Base-by-base conservation (phyloP, 2,113 vertebrate species). In the Tupaia chinensis region DNA sequence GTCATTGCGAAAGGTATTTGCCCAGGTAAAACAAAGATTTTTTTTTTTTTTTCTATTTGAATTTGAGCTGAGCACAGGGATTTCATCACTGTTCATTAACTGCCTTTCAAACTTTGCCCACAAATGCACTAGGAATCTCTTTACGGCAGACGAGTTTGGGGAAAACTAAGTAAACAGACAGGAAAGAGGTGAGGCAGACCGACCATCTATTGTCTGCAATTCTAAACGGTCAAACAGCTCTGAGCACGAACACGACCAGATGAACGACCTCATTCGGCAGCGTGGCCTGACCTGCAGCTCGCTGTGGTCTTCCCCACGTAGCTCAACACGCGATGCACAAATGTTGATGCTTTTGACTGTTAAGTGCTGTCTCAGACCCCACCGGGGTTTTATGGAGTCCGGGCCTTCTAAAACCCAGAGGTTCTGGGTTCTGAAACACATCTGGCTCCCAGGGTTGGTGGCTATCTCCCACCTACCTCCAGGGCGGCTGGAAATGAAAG, bases 81-180 rank as follows among this genome's bases (percentile, higher is more conserved):
- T 97, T 94, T 98, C 93, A 85, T 89, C 87, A 44, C 54, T 56
- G 10, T 94, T 97, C 79, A 92, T 88, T 96, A 95, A 86, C 79
- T 60, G 76, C 56, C 88, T 94, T 91, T 95, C 88, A 93, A 94
- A 86, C 53, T 87, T 88, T 77, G 89, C 63, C 82, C 76, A n/a
- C 73, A 72, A 82, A 65, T 9, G 22, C n/a, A 61, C 14, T 54
- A n/a, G 66, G 88, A 92, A 72, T 93, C 87, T 95, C 87, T 93
- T 78, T 58, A 15, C 0, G 19, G 77, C 34, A 22, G 60, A 72
- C 65, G 44, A 61, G 19, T 65, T 93, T 88, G 60, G 90, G 68
- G 83, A 29, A 32, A 96, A 89, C 58, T 96, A 27, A 78, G 13
- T 44, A 74, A 74, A 68, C 77, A 94, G n/a, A 63, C 10, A 60